These are phyloP conservation scores for Willisornis vidua DNA, from an alignment of 2,113 vertebrate genomes.

Conservation along the genomic window DNA sequence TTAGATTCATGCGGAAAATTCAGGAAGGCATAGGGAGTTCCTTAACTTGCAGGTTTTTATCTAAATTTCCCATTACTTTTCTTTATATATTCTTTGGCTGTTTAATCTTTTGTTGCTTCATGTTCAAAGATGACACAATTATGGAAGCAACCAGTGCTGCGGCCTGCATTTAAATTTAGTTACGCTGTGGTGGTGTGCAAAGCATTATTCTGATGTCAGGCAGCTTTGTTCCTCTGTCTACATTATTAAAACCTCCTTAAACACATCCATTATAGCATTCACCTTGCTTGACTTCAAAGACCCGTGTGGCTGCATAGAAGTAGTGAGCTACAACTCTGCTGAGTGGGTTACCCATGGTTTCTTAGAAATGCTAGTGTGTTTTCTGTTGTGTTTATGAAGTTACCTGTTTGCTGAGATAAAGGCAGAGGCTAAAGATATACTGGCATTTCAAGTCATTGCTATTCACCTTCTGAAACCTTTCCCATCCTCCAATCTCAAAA, in stretches of 20 bases:
- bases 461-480: neutral
- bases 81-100: neutral
- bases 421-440: neutral
- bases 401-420: neutral
- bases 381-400: neutral
- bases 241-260: constrained; percentile 54
- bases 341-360: neutral
- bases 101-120: constrained; percentile 33
- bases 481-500: neutral
- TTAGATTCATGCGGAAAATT: constrained; percentile 20
- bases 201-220: neutral
- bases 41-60: neutral
- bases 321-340: neutral
- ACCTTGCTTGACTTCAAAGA: constrained; percentile 55
- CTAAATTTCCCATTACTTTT: constrained; percentile 27
- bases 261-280: neutral
- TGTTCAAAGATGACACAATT: constrained; percentile 2
- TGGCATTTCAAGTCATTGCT: neutral
- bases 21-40: neutral
- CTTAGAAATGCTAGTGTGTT: constrained; percentile 17
- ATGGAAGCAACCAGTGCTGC: neutral
- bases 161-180: constrained; percentile 36
- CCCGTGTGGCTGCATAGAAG: neutral
- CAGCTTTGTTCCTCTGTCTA: neutral
- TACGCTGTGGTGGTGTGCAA: neutral